A percentile compares a stretch with the other conserved stretches of the same genome.
These are phyloP conservation scores for Oreohelix idahoensis DNA, from an alignment of 1,140 invertebrate genomes.

Conservation along the genomic window DNA sequence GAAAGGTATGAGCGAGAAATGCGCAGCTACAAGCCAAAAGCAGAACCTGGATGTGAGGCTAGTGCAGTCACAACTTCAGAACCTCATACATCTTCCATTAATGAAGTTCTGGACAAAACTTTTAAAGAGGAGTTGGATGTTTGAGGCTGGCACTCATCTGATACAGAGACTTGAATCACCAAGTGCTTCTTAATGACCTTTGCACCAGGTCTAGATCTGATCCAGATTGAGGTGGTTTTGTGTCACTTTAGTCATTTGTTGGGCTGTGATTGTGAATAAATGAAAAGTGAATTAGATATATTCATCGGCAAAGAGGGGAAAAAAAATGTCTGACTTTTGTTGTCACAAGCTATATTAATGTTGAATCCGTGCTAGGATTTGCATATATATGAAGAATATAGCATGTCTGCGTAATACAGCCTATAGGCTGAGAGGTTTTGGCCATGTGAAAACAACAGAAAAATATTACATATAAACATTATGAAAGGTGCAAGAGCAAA, in stretches of 20 bases:
- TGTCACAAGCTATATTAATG: too few relatives aligned
- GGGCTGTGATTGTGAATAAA: neutral
- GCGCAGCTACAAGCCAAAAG: slow-evolving; percentile 45
- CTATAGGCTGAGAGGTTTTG: too few relatives aligned
- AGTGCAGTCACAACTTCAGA: neutral
- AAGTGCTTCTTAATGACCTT: neutral
- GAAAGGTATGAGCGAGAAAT: slow-evolving; percentile 56
- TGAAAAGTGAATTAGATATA: too few relatives aligned
- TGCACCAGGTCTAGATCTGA: neutral
- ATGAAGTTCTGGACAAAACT: neutral
- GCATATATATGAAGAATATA: too few relatives aligned
- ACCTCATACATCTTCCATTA: neutral
- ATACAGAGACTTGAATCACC: neutral
- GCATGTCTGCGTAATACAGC: too few relatives aligned
- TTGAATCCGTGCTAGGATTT: too few relatives aligned
- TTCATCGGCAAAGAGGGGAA: too few relatives aligned
- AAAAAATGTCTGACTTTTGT: too few relatives aligned
- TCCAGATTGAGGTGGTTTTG: neutral
- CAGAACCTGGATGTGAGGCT: neutral
- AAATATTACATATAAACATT: too few relatives aligned
- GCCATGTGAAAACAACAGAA: too few relatives aligned
- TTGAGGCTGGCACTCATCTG: neutral
- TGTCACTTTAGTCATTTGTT: neutral
- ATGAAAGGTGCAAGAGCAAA: too few relatives aligned
- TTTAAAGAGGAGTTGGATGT: slow-evolving; percentile 21